Percentiles rank a stretch among this genome's conserved stretches.
Evolutionary conservation across 2,113 vertebrate genomes (phyloP).

Genomic region (Caloenas nicobarica): DNA sequence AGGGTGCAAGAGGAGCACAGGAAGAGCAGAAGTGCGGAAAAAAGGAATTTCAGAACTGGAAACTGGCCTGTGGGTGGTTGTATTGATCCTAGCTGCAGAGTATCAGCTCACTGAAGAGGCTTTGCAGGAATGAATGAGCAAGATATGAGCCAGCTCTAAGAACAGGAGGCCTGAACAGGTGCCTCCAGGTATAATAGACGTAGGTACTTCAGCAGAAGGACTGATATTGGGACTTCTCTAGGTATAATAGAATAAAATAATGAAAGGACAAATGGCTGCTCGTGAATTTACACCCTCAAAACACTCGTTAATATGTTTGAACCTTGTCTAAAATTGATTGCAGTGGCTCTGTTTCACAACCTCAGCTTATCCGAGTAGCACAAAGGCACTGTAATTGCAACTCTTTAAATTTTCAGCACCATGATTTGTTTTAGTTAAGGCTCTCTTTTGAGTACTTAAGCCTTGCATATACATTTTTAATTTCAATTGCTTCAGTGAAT

Average conservation of each 20-base stretch:
- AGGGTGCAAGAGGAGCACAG: background rate
- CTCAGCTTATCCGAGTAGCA: background rate
- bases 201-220: background rate
- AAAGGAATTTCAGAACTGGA: background rate
- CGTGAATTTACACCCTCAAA: background rate
- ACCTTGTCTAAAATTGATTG: background rate
- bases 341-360: conserved; percentile 13
- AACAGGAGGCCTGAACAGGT: background rate
- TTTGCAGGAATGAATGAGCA: background rate
- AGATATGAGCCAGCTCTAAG: background rate
- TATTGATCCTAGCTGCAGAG: background rate
- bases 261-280: background rate
- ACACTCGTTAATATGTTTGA: background rate
- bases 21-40: background rate
- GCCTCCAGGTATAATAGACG: background rate
- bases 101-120: background rate
- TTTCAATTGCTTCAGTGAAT: conserved; percentile 39
- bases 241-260: background rate
- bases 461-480: conserved; percentile 67
- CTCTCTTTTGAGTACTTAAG: conserved; percentile 61
- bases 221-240: background rate
- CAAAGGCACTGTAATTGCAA: conserved; percentile 24
- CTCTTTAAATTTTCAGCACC: conserved; percentile 65
- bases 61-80: background rate
- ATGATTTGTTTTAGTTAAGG: conserved; percentile 59